Percentiles rank a stretch among this genome's conserved stretches.
phyloP scores from a whole-genome alignment of 2,888 invertebrate species.

The Orgyia antiqua region DNA sequence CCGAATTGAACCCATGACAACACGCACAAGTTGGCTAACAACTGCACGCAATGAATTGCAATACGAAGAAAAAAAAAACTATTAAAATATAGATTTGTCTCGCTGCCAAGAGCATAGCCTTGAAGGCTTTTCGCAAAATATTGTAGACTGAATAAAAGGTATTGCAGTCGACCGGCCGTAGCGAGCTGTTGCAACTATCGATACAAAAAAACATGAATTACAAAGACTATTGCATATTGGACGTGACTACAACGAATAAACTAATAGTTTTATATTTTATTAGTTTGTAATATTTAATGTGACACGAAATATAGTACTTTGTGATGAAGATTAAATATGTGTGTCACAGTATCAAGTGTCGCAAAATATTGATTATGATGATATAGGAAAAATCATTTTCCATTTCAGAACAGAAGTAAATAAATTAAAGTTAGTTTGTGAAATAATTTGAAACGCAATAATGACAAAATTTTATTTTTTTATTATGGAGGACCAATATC shows the following conservation, averaged over 20 bases:
- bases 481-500: too few species aligned
- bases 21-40: conserved; percentile 51
- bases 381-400: too few species aligned
- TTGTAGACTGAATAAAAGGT: conserved; percentile 33
- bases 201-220: conserved; percentile 35
- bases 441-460: too few species aligned
- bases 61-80: conserved; percentile 41
- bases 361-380: too few species aligned
- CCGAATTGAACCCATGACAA: conserved; percentile 25
- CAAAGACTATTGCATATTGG: conserved; percentile 42
- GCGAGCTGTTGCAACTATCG: conserved; percentile 30
- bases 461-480: too few species aligned
- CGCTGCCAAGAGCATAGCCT: conserved; percentile 59
- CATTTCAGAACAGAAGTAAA: too few species aligned
- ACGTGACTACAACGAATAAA: conserved; percentile 40
- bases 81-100: conserved; percentile 67
- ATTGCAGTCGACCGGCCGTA: conserved; percentile 56
- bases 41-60: conserved; percentile 52
- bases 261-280: conserved; percentile 16
- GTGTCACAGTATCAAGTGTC: too few species aligned
- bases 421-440: too few species aligned
- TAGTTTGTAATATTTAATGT: conserved; percentile 15
- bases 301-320: background rate
- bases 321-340: too few species aligned
- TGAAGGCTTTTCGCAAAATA: conserved; percentile 56